A percentile compares a stretch with the other conserved stretches of the same genome.
These are phyloP conservation scores for Coleophora flavipennella DNA, from an alignment of 2,888 invertebrate species.

Conservation along the genomic window DNA sequence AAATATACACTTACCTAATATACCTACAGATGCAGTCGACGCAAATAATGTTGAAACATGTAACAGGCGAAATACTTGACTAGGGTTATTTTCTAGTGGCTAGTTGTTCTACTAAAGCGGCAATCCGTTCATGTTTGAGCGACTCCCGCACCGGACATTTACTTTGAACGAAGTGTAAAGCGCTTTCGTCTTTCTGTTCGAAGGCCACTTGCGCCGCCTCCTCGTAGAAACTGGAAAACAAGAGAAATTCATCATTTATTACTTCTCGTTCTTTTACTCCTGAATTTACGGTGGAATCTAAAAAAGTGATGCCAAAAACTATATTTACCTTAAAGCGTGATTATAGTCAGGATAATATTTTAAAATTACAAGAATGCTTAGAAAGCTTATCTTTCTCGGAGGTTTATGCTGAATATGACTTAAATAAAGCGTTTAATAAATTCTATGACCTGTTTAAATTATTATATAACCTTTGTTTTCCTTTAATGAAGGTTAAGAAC, in stretches of 20 bases:
- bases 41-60: too few species aligned
- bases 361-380: too few species aligned
- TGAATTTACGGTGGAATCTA: background rate
- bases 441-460: too few species aligned
- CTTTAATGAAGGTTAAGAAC: too few species aligned
- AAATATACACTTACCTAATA: too few species aligned
- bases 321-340: too few species aligned
- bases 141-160: slow-evolving; percentile 66
- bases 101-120: slow-evolving; percentile 41
- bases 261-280: background rate
- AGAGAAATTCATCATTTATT: slow-evolving; percentile 1
- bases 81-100: slow-evolving; percentile 32
- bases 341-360: too few species aligned
- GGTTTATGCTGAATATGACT: too few species aligned
- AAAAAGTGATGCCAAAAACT: too few species aligned
- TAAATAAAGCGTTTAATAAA: too few species aligned
- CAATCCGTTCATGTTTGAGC: slow-evolving; percentile 43
- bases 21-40: too few species aligned
- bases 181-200: slow-evolving; percentile 82
- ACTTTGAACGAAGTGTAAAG: slow-evolving; percentile 77
- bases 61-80: background rate
- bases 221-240: slow-evolving; percentile 75
- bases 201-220: slow-evolving; percentile 86
- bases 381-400: background rate
- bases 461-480: too few species aligned